Conservation (phyloP, 2,797 vertebrate genomes). For the Hylomyscus alleni region DNA sequence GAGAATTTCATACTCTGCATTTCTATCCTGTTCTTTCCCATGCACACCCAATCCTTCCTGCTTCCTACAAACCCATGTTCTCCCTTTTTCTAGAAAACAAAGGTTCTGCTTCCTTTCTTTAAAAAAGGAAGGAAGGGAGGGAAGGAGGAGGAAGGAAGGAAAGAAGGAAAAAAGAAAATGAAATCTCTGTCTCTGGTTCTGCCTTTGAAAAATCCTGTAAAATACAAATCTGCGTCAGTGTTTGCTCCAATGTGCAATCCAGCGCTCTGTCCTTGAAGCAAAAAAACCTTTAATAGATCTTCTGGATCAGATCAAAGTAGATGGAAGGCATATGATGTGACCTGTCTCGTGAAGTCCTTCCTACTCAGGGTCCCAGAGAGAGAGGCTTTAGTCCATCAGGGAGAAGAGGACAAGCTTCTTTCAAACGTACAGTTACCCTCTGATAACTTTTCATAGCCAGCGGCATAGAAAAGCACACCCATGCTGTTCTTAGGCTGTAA, state of each 20-base stretch:
- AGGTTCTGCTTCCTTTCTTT: background rate
- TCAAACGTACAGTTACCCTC: constrained; percentile 95
- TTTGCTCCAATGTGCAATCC: constrained; percentile 98
- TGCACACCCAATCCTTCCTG: no score
- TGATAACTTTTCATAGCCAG: constrained; percentile 95
- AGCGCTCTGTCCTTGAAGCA: constrained; percentile 96
- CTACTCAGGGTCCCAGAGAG: constrained; percentile 92
- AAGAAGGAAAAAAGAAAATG: background rate
- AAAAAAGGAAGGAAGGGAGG: background rate
- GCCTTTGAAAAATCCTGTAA: background rate
- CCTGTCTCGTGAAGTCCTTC: constrained; percentile 91
- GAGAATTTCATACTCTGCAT: background rate
- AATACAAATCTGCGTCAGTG: constrained; percentile 92
- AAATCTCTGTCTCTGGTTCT: background rate
- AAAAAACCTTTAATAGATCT: constrained; percentile 95
- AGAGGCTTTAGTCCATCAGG: constrained; percentile 96
- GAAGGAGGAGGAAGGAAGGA: no score
- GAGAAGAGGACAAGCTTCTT: constrained; percentile 96
- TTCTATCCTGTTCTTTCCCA: background rate
- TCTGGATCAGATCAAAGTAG: constrained; percentile 93
- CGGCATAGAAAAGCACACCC: constrained; percentile 94
- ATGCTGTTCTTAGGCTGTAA: constrained; percentile 95
- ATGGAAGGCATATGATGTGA: constrained; percentile 96
- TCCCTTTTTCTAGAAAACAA: background rate
- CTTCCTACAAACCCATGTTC: background rate